Evolutionary conservation across 2,797 vertebrate genomes (phyloP), one percentile per base, ranked within the genome.

Genomic region (Mormyrops boulengeri): DNA sequence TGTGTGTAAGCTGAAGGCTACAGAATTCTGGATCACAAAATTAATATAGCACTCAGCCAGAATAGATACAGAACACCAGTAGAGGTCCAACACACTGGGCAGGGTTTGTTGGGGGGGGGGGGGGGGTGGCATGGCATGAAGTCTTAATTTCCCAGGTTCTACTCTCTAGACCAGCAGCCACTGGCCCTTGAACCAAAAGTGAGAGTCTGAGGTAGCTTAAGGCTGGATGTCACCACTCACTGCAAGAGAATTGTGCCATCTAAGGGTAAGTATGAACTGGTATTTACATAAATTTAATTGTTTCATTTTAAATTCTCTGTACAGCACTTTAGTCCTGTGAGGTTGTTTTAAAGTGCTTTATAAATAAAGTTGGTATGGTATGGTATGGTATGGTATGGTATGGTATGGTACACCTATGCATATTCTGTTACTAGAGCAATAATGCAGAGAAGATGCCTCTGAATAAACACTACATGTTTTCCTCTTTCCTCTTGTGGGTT

Each of bases 11-110:
- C 92, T 92, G 91, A 89, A 91, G 92, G 91, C 90, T 90, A 91
- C 90, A 91, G 90, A 90, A 77, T 90, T 90, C 84, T 62, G 91
- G 90, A 95, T 94, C 95, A 94, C 92, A 91, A 92, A 91, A 90
- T 91, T 94, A 94, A 94, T 95, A 92, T 91, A 88, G 87, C 91
- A 91, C 89, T 84, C 66, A 91, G 90, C 92, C 92, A 90, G 77
- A 82, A 82, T 47, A 11, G 41, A 82, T 82, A 82, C 62, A 66
- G 62, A 57, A 57, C 34, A 82, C 19, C 44, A 82, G 17, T 77
- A 88, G 55, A 38, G n/a, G 38, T 50, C 66, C 26, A 77, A 80
- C 88, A 88, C 14, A 80, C 30, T 22, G 17, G 17, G 30, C 66
- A 80, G 88, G 22, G 57, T 9, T 62, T 62, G 88, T 22, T n/a